Evolutionary conservation across 2,113 vertebrate species (phyloP).

Genomic region (Phasianus colchicus): DNA sequence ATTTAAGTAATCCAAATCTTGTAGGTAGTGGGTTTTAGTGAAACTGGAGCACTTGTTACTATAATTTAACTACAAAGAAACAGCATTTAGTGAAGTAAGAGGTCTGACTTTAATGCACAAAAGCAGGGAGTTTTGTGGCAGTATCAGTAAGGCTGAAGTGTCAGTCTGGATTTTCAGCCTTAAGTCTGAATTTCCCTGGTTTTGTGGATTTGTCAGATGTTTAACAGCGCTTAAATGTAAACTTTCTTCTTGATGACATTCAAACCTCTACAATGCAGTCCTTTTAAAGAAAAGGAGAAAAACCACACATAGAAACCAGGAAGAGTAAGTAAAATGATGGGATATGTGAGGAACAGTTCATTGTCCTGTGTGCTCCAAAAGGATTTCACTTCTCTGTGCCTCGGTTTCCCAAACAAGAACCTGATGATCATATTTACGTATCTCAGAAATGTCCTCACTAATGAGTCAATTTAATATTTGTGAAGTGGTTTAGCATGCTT

Average conservation of each 20-base stretch:
- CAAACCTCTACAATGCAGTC: not conserved
- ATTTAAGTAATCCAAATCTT: slow-evolving; percentile 72
- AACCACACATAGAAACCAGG: not conserved
- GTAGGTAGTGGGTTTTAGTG: slow-evolving; percentile 60
- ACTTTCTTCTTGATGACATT: not conserved
- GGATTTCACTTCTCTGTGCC: not conserved
- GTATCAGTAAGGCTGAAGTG: not conserved
- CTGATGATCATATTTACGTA: not conserved
- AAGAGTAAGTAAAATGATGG: not conserved
- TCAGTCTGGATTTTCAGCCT: slow-evolving; percentile 53
- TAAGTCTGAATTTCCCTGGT: not conserved
- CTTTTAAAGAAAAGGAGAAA: not conserved
- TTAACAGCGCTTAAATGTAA: not conserved
- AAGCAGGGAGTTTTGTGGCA: not conserved
- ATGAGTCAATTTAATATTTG: not conserved
- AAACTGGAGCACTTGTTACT: slow-evolving; percentile 68
- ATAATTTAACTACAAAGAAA: slow-evolving; percentile 52
- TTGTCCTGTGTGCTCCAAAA: not conserved
- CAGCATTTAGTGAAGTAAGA: slow-evolving; percentile 2
- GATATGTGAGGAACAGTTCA: not conserved
- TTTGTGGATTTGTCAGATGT: slow-evolving; percentile 48
- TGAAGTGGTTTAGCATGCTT: not conserved
- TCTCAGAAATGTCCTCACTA: not conserved
- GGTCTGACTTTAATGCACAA: slow-evolving; percentile 11
- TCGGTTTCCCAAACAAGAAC: not conserved